Evolutionary conservation across 2,797 vertebrate species (phyloP), one percentile per base, ranked within the genome.

Genomic region (Varecia variegata): DNA sequence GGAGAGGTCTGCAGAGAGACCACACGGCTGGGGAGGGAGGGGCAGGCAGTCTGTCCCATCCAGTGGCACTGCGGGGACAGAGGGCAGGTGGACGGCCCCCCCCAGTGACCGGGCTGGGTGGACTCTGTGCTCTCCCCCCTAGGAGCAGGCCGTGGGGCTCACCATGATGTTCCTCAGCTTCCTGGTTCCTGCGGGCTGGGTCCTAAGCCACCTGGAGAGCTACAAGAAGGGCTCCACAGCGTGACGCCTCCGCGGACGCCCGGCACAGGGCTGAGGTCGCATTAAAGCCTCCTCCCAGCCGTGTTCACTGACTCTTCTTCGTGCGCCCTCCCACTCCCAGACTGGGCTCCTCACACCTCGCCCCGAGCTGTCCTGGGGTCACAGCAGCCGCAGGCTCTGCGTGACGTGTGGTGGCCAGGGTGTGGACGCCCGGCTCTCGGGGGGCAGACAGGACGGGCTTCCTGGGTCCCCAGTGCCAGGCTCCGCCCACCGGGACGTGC

Each of bases 161-260:
- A 4, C 7, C 0, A 60, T 35, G 47, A 23, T 94, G 0, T 94
- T 99, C 15, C 0, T 74, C 9, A 54, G 97, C 58, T 96, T 99
- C 93, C 83, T 99, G 96, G 71, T 90, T 5, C 99, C 99, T 1
- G 98, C 99, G 0, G 97, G 98, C 71, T 99, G 98, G 98, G 18
- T 99, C 47, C 87, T 99, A 93, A 0, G 98, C 60, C 97, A 99
- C 94, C 87, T 99, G 96, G 98, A 99, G 14, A 77, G 98, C 93
- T 99, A 99, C 97, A 99, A 98, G 98, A 98, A 96, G 18, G 52
- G 50, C 25, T 73, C 97, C 0, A 8, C 12, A 0, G 81, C 56
- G 4, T 93, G 35, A 96, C 50, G 38, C 21, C n/a, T 2, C 30
- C 1, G 5, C 2, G 8, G 58, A 0, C 17, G 0, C 21, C 8